A percentile compares a stretch with the other conserved stretches of the same genome.
Evolutionary conservation across 2,797 vertebrate genomes (phyloP).

Genomic region (Melanotaenia pygmaea): DNA sequence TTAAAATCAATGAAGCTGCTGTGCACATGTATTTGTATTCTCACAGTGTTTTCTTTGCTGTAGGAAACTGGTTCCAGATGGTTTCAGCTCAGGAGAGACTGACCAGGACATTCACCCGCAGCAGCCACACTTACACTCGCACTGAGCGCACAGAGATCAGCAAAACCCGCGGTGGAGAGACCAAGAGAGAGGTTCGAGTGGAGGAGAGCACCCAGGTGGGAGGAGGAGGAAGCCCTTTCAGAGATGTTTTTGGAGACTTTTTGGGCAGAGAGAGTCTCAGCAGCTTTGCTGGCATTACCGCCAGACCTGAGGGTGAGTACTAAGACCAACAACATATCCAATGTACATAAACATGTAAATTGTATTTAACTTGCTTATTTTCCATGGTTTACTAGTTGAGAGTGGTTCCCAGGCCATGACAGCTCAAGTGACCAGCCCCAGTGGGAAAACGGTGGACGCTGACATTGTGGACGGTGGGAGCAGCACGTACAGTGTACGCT

Average conservation of each 20-base stretch:
- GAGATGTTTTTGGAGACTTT: conserved; percentile 93
- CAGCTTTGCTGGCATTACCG: conserved; percentile 86
- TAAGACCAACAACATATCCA: background rate
- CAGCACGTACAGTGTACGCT: conserved; percentile 95
- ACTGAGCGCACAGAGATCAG: conserved; percentile 98
- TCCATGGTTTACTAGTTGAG: conserved; percentile 78
- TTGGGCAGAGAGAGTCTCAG: conserved; percentile 91
- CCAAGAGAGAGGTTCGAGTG: conserved; percentile 93
- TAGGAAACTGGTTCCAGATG: conserved; percentile 99
- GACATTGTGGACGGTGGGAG: conserved; percentile 92
- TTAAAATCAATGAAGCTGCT: conserved; percentile 24
- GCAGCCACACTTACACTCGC: conserved; percentile 97
- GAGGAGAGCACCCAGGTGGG: conserved; percentile 95
- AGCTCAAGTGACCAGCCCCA: conserved; percentile 94
- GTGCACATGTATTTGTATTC: conserved; percentile 33
- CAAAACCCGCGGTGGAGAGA: conserved; percentile 93
- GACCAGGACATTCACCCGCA: conserved; percentile 94
- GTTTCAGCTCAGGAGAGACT: conserved; percentile 97
- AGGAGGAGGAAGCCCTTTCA: conserved; percentile 89
- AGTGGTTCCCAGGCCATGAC: conserved; percentile 89
- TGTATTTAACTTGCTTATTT: conserved; percentile 17
- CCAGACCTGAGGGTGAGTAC: conserved; percentile 87
- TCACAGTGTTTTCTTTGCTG: background rate
- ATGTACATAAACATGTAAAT: background rate
- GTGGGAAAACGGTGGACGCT: conserved; percentile 89